phyloP scores from a whole-genome alignment of 2,113 vertebrate species.

The Sphaerodactylus townsendi region DNA sequence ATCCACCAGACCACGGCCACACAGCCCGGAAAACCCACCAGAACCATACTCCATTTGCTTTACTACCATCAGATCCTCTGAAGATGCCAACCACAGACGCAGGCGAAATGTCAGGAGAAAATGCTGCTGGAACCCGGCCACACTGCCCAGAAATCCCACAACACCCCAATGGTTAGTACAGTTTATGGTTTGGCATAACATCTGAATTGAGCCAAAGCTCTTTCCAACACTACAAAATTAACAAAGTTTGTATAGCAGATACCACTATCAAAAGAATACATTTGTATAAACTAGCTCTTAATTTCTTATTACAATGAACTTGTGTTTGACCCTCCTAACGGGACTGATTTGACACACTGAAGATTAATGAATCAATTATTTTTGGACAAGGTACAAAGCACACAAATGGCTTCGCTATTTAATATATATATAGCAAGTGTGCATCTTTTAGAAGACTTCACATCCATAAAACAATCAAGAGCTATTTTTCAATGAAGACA shows the following conservation, averaged over 20 bases:
- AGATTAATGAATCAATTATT: constrained; percentile 78
- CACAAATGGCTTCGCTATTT: constrained; percentile 56
- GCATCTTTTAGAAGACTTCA: constrained; percentile 50
- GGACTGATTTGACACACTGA: constrained; percentile 54
- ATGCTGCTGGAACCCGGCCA: too few species aligned
- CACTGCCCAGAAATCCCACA: too few species aligned
- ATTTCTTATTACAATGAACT: constrained; percentile 71
- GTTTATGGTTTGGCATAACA: too few species aligned
- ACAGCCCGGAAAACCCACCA: too few species aligned
- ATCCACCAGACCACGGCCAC: too few species aligned
- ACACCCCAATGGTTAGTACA: too few species aligned
- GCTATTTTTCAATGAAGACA: constrained; percentile 44
- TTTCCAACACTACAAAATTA: constrained; percentile 29
- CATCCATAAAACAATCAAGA: constrained; percentile 56
- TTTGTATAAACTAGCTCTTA: constrained; percentile 39
- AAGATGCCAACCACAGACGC: too few species aligned
- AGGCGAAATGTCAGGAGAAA: too few species aligned
- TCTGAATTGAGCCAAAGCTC: too few species aligned
- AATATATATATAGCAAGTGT: constrained; percentile 35
- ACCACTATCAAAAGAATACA: constrained; percentile 47
- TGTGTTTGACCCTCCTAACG: constrained; percentile 63
- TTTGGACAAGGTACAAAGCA: constrained; percentile 66
- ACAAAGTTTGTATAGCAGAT: constrained; percentile 26
- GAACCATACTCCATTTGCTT: too few species aligned
- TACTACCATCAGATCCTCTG: too few species aligned